Evolutionary conservation across 2,113 vertebrate genomes (phyloP).

Genomic region (Chaetura pelagica): DNA sequence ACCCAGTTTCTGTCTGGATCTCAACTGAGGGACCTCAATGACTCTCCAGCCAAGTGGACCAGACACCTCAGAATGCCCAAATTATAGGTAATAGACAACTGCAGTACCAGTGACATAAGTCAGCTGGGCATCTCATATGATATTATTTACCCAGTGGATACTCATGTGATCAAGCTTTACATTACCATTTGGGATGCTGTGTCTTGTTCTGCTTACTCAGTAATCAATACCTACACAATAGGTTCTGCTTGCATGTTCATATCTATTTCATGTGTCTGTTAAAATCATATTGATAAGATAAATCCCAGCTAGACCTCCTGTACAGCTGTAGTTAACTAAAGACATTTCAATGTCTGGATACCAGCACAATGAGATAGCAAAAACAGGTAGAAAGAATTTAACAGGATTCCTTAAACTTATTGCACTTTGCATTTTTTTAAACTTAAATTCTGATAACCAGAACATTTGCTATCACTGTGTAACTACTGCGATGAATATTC

Average conservation of each 20-base stretch:
- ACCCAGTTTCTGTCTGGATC: too few species aligned
- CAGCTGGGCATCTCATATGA: accelerated
- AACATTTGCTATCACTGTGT: not conserved
- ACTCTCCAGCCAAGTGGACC: too few species aligned
- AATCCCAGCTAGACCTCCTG: not conserved
- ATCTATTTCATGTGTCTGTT: not conserved
- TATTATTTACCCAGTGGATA: not conserved
- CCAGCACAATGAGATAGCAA: not conserved
- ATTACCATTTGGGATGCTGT: not conserved
- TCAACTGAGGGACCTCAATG: too few species aligned
- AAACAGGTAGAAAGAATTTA: not conserved
- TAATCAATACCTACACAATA: not conserved
- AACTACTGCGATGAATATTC: not conserved
- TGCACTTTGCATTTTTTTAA: not conserved
- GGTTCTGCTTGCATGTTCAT: not conserved
- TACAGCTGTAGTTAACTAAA: not conserved
- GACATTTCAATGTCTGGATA: not conserved
- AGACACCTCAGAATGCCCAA: too few species aligned
- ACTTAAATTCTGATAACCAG: not conserved
- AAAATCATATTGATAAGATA: not conserved
- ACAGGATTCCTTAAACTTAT: not conserved
- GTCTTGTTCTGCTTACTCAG: accelerated
- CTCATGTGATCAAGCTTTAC: not conserved
- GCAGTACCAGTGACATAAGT: too few species aligned
- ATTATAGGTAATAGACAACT: too few species aligned